These are phyloP conservation scores for Circaetus cinerascens DNA, from an alignment of 2,113 vertebrate genomes.

Conservation along the genomic window DNA sequence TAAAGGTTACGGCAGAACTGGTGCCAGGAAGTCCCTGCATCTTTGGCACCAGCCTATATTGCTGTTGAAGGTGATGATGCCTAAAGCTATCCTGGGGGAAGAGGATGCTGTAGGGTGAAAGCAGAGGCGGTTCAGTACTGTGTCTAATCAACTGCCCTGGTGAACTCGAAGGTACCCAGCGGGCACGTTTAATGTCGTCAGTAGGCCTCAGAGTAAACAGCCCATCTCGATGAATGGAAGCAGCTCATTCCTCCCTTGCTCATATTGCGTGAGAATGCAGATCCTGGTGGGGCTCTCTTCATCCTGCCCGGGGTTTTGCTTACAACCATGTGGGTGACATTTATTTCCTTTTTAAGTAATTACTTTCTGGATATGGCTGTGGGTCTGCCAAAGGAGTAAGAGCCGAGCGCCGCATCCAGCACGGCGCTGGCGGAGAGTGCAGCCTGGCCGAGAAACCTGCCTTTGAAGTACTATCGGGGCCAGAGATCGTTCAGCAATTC, in stretches of 20 bases:
- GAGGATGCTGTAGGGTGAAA: background rate
- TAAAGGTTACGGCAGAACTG: background rate
- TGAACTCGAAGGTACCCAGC: background rate
- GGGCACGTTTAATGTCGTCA: background rate
- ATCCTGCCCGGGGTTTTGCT: slow-evolving; percentile 1
- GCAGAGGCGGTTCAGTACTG: background rate
- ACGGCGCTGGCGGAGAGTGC: background rate
- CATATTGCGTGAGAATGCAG: background rate
- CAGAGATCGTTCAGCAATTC: background rate
- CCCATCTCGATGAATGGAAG: background rate
- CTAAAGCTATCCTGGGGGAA: background rate
- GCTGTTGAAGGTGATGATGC: background rate
- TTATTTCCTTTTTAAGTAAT: slow-evolving; percentile 68
- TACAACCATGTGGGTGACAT: slow-evolving; percentile 1
- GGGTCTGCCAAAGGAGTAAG: slow-evolving; percentile 25
- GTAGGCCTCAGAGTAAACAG: background rate
- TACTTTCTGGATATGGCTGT: background rate
- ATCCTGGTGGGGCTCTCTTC: background rate
- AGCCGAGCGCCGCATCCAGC: background rate
- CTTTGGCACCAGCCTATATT: background rate
- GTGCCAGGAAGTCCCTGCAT: background rate
- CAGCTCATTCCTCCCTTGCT: background rate
- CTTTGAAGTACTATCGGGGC: background rate
- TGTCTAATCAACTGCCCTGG: background rate
- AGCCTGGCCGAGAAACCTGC: background rate